These are phyloP conservation scores for Kryptopterus vitreolus DNA, from an alignment of 2,797 vertebrate genomes.

Conservation along the genomic window DNA sequence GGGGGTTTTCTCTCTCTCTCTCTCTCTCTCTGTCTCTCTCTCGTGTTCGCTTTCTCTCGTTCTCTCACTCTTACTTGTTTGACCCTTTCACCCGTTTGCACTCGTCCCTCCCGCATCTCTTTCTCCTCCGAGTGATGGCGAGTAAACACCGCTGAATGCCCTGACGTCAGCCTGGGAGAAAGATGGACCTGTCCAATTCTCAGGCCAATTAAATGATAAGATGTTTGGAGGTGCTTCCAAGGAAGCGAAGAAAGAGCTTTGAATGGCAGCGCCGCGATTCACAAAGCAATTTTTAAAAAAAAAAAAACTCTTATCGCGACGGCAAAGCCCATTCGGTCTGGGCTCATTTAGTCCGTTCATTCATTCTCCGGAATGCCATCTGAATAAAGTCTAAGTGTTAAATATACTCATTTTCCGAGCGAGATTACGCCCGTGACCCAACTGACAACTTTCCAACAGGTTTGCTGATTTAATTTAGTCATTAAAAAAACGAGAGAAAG, in stretches of 20 bases:
- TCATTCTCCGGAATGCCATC: slow-evolving; percentile 21
- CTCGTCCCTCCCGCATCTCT: not conserved
- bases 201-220: slow-evolving; percentile 59
- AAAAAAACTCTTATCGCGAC: slow-evolving; percentile 35
- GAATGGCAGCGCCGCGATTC: slow-evolving; percentile 40
- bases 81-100: slow-evolving; percentile 19
- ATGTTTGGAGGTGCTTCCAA: slow-evolving; percentile 38
- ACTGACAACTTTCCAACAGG: not conserved
- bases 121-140: slow-evolving; percentile 3
- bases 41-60: slow-evolving; percentile 7
- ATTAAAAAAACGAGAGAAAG: not conserved
- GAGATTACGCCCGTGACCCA: slow-evolving; percentile 8
- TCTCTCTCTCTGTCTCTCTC: not conserved
- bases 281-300: slow-evolving; percentile 45
- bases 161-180: slow-evolving; percentile 29
- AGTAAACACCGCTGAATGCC: slow-evolving; percentile 51
- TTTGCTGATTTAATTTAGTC: slow-evolving; percentile 19
- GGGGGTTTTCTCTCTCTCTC: slow-evolving; percentile 13
- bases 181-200: slow-evolving; percentile 52
- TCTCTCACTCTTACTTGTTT: slow-evolving; percentile 6
- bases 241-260: slow-evolving; percentile 39
- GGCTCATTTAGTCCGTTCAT: slow-evolving; percentile 36
- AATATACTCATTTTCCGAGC: slow-evolving; percentile 17
- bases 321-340: slow-evolving; percentile 14
- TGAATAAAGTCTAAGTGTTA: slow-evolving; percentile 40